Conservation (phyloP, 2,797 vertebrate genomes). For the Rhincodon typus region DNA sequence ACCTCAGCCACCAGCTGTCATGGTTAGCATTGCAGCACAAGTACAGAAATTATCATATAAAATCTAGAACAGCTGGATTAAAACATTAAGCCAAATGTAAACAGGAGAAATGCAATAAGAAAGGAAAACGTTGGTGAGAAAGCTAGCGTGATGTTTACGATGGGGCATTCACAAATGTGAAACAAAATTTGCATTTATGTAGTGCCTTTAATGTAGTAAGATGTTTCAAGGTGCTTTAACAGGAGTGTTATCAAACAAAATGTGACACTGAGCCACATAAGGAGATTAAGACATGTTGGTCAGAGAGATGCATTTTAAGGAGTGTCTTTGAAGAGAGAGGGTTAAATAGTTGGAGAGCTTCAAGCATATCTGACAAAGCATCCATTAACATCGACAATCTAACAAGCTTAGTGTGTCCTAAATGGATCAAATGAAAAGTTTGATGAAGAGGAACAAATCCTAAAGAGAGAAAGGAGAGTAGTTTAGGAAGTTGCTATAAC, state of each 20-base stretch:
- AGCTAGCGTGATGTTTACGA: not conserved
- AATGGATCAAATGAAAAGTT: not conserved
- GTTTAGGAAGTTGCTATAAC: not conserved
- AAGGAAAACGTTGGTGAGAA: not conserved
- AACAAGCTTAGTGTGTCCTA: not conserved
- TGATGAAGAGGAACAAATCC: not conserved
- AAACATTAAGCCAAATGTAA: not conserved
- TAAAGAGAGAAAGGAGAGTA: not conserved
- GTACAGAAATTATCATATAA: not conserved
- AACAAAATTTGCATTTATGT: not conserved
- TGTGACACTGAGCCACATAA: not conserved
- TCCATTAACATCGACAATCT: not conserved
- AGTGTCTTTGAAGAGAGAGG: not conserved
- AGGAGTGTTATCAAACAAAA: not conserved
- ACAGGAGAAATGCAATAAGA: not conserved
- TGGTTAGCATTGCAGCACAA: no score
- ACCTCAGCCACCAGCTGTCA: no score
- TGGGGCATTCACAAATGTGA: not conserved
- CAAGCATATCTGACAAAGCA: not conserved
- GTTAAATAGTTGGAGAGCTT: not conserved
- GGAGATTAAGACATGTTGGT: not conserved
- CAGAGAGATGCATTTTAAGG: not conserved
- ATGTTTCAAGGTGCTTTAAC: not conserved
- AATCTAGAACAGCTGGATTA: not conserved
- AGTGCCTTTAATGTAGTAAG: not conserved